These are phyloP conservation scores for Pelecanus crispus DNA, from an alignment of 2,113 vertebrate species.

Conservation along the genomic window DNA sequence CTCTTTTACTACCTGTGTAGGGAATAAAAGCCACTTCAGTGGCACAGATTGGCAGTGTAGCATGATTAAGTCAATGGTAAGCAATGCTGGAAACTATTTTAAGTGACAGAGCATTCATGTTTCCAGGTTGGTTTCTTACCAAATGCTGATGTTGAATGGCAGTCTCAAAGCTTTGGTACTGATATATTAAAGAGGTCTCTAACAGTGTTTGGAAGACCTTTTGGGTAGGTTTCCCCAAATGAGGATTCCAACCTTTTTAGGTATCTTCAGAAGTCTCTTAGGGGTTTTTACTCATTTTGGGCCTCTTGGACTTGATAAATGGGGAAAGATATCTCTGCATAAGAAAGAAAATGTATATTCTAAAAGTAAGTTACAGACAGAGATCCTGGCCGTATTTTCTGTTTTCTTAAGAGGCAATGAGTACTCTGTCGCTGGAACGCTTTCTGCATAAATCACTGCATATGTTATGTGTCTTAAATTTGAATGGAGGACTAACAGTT, in stretches of 20 bases:
- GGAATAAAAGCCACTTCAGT: slow-evolving; percentile 11
- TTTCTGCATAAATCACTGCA: not conserved
- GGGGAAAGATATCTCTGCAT: not conserved
- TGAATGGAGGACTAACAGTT: not conserved
- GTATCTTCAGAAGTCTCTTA: not conserved
- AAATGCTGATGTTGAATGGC: not conserved
- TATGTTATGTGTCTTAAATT: not conserved
- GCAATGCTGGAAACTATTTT: not conserved
- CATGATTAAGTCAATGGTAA: not conserved
- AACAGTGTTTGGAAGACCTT: not conserved
- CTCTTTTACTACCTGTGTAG: not conserved
- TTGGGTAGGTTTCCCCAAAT: not conserved
- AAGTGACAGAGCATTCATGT: not conserved
- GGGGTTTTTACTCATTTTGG: not conserved
- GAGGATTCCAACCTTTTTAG: not conserved
- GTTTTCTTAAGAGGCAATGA: not conserved
- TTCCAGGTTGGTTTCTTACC: slow-evolving; percentile 5
- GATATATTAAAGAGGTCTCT: not conserved
- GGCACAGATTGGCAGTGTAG: not conserved
- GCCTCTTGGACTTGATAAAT: not conserved
- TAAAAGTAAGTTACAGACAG: not conserved
- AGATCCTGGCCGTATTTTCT: not conserved
- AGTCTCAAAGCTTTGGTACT: not conserved
- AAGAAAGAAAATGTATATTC: not conserved
- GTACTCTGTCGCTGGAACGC: not conserved